Conservation (phyloP, 2,113 vertebrate genomes). For the Lophochroa leadbeateri region DNA sequence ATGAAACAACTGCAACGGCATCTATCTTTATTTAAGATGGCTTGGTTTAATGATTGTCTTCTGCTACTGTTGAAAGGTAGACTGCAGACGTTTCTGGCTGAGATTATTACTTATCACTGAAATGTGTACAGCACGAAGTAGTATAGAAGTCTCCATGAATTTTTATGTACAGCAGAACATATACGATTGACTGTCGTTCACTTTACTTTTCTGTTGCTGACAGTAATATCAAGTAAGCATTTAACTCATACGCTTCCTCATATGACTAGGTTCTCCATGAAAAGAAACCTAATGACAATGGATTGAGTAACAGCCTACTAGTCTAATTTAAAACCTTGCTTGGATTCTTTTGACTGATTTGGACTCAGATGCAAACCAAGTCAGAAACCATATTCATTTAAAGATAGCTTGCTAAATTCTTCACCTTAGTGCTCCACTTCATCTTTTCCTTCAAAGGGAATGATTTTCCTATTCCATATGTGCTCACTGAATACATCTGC, state of each 20-base stretch:
- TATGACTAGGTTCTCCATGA: neutral
- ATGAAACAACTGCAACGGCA: neutral
- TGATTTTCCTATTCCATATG: neutral
- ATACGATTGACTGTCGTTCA: accelerated
- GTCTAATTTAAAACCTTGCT: neutral
- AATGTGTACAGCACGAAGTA: neutral
- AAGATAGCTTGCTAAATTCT: neutral
- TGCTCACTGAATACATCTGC: neutral
- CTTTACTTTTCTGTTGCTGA: neutral
- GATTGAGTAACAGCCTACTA: neutral
- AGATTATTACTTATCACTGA: neutral
- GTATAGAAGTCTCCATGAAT: neutral
- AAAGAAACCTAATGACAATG: neutral
- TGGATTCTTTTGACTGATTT: constrained; percentile 10
- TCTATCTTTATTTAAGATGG: neutral
- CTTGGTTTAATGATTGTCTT: neutral
- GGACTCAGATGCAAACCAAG: neutral
- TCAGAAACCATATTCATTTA: neutral
- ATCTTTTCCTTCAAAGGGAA: neutral
- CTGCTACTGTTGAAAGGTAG: neutral
- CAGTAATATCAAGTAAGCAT: neutral
- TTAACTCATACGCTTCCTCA: neutral
- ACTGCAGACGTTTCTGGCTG: neutral
- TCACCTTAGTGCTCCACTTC: neutral
- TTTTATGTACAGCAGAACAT: neutral